A percentile compares a stretch with the other conserved stretches of the same genome.
These are phyloP conservation scores for Brienomyrus brachyistius DNA, from an alignment of 2,113 vertebrate species.

Conservation along the genomic window DNA sequence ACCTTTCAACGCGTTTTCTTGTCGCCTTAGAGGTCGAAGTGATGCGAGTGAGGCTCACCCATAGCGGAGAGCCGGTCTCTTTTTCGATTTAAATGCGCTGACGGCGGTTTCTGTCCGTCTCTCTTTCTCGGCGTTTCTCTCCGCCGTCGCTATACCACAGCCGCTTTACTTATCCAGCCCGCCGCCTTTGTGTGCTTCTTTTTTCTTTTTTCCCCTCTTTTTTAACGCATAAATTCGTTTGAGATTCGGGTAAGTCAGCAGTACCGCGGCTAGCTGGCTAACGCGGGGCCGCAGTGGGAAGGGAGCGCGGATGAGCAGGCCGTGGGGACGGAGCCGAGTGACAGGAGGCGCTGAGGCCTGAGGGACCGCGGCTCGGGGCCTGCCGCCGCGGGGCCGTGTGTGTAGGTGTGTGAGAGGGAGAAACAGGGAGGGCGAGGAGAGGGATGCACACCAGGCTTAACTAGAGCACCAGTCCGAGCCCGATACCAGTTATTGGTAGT, in stretches of 20 bases:
- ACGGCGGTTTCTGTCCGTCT: conserved; percentile 17
- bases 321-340: not conserved
- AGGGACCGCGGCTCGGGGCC: not conserved
- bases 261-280: not conserved
- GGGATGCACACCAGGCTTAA: not conserved
- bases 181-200: conserved; percentile 10
- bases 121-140: conserved; percentile 21
- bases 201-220: not conserved
- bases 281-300: not conserved
- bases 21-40: conserved; percentile 11
- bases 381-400: not conserved
- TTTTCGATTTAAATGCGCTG: conserved; percentile 27
- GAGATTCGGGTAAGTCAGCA: conserved; percentile 22
- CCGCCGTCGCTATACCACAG: not conserved
- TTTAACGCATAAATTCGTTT: conserved; percentile 1
- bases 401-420: not conserved
- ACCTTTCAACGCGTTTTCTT: conserved; percentile 9
- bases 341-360: not conserved
- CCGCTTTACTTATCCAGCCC: not conserved
- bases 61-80: conserved; percentile 20
- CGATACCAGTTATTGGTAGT: not conserved
- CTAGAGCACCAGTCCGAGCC: not conserved
- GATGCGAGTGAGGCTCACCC: conserved; percentile 19
- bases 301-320: not conserved
- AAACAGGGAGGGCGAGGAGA: not conserved